Conservation (phyloP, 2,113 vertebrate species). For the Cyphomyrus discorhynchus region DNA sequence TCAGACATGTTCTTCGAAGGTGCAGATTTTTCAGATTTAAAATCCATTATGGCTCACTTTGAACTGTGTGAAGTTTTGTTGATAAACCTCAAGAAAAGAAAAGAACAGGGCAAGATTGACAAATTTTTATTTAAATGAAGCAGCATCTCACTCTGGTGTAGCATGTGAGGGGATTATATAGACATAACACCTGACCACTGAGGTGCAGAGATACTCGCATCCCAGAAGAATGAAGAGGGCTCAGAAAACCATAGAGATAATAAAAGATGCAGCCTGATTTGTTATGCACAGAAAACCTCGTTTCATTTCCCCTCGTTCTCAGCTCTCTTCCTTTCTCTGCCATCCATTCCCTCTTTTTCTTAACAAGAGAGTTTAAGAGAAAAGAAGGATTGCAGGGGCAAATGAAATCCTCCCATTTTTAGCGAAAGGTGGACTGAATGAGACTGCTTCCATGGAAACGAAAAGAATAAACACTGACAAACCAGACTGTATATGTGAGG, state of each 20-base stretch:
- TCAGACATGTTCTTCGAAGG: background rate
- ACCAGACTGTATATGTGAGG: conserved; percentile 60
- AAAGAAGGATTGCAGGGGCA: conserved; percentile 65
- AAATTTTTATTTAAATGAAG: conserved; percentile 84
- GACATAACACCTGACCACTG: conserved; percentile 69
- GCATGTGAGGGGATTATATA: conserved; percentile 98
- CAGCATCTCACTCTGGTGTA: conserved; percentile 78
- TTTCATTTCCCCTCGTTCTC: conserved; percentile 47
- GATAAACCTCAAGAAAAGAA: conserved; percentile 76
- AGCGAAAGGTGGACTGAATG: conserved; percentile 58
- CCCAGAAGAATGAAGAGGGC: conserved; percentile 75
- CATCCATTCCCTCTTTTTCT: background rate
- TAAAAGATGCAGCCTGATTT: conserved; percentile 73
- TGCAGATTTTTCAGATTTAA: conserved; percentile 75
- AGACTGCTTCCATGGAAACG: conserved; percentile 63
- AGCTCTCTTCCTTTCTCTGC: background rate
- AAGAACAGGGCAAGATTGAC: conserved; percentile 83
- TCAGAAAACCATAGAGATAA: conserved; percentile 68
- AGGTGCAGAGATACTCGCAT: conserved; percentile 81
- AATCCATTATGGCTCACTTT: conserved; percentile 79
- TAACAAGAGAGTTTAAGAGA: conserved; percentile 52
- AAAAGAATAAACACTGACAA: conserved; percentile 74
- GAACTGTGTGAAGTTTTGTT: conserved; percentile 82
- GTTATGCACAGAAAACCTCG: conserved; percentile 72
- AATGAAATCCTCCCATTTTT: conserved; percentile 67